Conservation (phyloP, 2,113 vertebrate species). For the Narcine bancroftii region DNA sequence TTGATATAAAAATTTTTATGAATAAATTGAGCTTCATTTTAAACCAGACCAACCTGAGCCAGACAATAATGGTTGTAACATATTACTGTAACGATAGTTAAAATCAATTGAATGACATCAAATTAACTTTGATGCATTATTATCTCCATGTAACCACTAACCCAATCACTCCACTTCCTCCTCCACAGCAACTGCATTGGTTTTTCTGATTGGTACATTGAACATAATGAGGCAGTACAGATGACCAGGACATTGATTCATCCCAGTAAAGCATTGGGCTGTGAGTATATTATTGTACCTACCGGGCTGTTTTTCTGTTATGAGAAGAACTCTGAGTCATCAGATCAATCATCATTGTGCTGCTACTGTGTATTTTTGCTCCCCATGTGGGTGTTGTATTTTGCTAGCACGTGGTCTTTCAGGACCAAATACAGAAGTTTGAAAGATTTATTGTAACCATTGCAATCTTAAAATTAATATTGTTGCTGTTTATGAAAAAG, state of each 20-base stretch:
- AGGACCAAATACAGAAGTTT: neutral
- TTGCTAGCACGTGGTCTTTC: neutral
- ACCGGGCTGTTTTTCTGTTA: constrained; percentile 25
- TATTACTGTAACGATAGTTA: neutral
- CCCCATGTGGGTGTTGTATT: neutral
- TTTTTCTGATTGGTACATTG: neutral
- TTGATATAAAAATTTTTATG: neutral
- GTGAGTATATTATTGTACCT: constrained; percentile 20
- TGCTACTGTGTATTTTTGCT: constrained; percentile 5
- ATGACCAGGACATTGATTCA: constrained; percentile 3
- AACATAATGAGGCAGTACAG: neutral
- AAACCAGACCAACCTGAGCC: neutral
- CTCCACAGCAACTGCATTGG: neutral
- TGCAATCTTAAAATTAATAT: constrained; percentile 16
- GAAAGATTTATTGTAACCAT: neutral
- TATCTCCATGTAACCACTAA: neutral
- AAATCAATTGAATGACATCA: constrained; percentile 21
- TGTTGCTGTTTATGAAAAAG: neutral
- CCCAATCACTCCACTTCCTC: too few relatives aligned
- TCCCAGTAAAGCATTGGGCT: neutral
- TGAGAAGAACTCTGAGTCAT: constrained; percentile 31
- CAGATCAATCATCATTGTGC: neutral
- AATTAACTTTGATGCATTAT: neutral
- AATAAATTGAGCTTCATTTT: neutral
- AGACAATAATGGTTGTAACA: neutral